phyloP scores from a whole-genome alignment of 2,888 invertebrate genomes.

The Drosophila longiperda region DNA sequence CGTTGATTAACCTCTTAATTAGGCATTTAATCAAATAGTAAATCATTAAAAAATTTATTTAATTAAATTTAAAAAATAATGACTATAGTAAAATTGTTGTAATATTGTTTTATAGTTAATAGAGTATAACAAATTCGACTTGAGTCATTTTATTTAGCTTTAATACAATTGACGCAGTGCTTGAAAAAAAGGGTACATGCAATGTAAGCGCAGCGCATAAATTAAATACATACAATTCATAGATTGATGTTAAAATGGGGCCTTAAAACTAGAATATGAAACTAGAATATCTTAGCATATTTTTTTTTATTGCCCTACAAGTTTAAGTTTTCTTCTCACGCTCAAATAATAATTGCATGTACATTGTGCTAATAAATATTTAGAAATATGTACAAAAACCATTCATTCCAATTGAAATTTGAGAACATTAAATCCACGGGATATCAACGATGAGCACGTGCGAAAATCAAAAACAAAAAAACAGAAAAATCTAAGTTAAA shows the following conservation, averaged over 20 bases:
- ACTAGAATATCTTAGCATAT: conserved; percentile 35
- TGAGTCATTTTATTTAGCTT: conserved; percentile 4
- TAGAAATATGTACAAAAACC: conserved; percentile 57
- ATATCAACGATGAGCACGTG: conserved; percentile 37
- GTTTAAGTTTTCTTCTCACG: conserved; percentile 50
- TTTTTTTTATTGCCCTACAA: conserved; percentile 13
- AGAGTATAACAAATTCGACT: conserved; percentile 4
- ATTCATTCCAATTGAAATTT: conserved; percentile 64
- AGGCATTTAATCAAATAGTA: not conserved
- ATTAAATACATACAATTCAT: conserved; percentile 46
- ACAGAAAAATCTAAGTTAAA: conserved; percentile 41
- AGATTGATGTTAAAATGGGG: conserved; percentile 30
- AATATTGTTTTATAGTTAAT: not conserved
- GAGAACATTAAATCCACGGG: conserved; percentile 25
- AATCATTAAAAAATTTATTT: not conserved
- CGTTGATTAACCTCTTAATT: not conserved
- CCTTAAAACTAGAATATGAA: too few relatives aligned
- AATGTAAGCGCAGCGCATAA: conserved; percentile 43
- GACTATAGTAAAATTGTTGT: not conserved
- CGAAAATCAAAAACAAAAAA: conserved; percentile 31
- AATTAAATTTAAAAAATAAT: not conserved
- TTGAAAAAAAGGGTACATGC: conserved; percentile 36
- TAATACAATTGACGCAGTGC: conserved; percentile 26
- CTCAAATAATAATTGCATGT: conserved; percentile 62
- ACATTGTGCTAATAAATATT: conserved; percentile 68